Percentiles rank a stretch among this genome's conserved stretches.
phyloP scores from a whole-genome alignment of 2,113 vertebrate species.

The Oreamnos americanus region DNA sequence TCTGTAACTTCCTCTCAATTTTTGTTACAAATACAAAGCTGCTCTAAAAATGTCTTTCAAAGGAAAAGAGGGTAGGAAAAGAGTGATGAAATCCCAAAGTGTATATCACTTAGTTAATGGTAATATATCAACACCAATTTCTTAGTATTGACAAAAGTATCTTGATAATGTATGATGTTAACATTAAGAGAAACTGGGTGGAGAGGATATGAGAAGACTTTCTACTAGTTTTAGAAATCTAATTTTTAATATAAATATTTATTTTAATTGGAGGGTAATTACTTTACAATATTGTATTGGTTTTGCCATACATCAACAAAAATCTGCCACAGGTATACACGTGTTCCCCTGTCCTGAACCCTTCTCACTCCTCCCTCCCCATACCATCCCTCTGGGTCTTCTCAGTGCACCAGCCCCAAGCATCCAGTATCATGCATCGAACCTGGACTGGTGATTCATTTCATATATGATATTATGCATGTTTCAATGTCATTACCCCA shows the following conservation, averaged over 20 bases:
- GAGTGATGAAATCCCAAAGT: background rate
- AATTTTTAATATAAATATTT: background rate
- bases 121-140: background rate
- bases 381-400: too few relatives aligned
- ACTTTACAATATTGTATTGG: too few relatives aligned
- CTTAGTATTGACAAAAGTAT: background rate
- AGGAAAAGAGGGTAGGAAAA: background rate
- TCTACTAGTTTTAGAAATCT: background rate
- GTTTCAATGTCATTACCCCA: too few relatives aligned
- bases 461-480: too few relatives aligned
- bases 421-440: too few relatives aligned
- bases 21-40: background rate
- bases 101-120: background rate
- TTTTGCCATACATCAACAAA: too few relatives aligned
- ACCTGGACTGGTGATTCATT: too few relatives aligned
- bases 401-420: too few relatives aligned
- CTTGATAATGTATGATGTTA: background rate
- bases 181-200: background rate
- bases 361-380: too few relatives aligned
- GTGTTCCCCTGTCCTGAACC: too few relatives aligned
- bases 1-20: background rate
- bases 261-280: too few relatives aligned
- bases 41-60: background rate
- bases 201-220: background rate
- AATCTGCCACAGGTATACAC: too few relatives aligned